Conservation (phyloP, 1,140 invertebrate genomes). For the Macrobrachium nipponense region DNA sequence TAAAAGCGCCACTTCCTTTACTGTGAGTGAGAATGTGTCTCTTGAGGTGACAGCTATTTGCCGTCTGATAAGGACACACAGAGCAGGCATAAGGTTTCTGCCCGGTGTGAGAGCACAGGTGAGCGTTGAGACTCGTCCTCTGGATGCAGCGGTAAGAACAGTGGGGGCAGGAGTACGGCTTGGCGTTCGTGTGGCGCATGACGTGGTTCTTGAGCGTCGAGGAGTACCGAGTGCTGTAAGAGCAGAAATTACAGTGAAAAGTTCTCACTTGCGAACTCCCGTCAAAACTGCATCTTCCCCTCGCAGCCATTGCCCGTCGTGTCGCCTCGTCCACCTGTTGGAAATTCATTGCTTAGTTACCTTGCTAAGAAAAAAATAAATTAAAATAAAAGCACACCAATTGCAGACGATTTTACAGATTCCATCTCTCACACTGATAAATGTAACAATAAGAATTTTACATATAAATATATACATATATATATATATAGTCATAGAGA, state of each 20-base stretch:
- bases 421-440: background rate
- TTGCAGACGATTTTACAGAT: no score
- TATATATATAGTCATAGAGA: background rate
- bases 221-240: constrained; percentile 4
- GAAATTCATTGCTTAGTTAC: constrained; percentile 17
- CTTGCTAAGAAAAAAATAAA: background rate
- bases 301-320: no score
- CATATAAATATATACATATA: background rate
- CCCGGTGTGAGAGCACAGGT: constrained; percentile 3
- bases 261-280: background rate
- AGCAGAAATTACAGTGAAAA: constrained; percentile 1
- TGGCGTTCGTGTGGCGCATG: constrained; percentile 8
- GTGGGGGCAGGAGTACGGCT: constrained; percentile 20
- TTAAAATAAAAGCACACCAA: no score
- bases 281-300: constrained; percentile 2
- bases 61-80: constrained; percentile 2
- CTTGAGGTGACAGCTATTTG: constrained; percentile 1
- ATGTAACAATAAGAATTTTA: background rate
- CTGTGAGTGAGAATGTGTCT: constrained; percentile 11
- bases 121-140: constrained; percentile 4
- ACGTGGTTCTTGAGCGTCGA: constrained; percentile 13
- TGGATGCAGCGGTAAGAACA: constrained; percentile 21
- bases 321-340: background rate
- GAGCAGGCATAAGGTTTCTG: constrained; percentile 5
- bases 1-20: background rate